Conservation (phyloP, 2,113 vertebrate genomes). For the Delphinus delphis region DNA sequence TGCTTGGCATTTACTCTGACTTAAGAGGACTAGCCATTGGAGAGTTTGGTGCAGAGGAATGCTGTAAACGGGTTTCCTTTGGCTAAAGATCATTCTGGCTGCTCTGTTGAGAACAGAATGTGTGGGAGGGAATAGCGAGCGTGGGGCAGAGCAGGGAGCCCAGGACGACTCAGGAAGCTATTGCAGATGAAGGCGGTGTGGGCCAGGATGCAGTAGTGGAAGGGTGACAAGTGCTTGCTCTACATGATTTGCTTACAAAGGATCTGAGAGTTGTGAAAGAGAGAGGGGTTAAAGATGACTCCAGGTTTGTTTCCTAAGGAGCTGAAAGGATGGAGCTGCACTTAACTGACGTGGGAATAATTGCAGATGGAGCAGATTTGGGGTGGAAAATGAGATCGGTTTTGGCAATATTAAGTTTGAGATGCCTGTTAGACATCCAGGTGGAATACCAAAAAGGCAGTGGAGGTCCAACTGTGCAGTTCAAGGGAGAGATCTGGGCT, state of each 20-base stretch:
- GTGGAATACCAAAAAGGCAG: not conserved
- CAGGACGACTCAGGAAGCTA: not conserved
- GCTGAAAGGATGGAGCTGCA: not conserved
- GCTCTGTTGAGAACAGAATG: not conserved
- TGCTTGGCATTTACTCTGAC: not conserved
- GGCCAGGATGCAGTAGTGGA: not conserved
- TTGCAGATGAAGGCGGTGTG: not conserved
- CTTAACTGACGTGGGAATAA: not conserved
- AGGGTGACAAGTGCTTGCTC: not conserved
- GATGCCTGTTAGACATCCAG: not conserved
- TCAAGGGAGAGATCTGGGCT: not conserved
- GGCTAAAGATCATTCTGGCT: not conserved
- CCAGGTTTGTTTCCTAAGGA: not conserved
- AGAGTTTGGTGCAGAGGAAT: not conserved
- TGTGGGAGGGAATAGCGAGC: not conserved
- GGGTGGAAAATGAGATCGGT: not conserved
- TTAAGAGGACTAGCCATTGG: not conserved
- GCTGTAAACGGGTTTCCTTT: not conserved
- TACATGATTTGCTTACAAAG: not conserved
- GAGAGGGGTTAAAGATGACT: not conserved
- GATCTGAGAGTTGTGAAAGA: not conserved
- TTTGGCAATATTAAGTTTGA: not conserved
- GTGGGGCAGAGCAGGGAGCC: not conserved
- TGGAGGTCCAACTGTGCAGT: not conserved
- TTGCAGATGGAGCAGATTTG: not conserved